Evolutionary conservation across 1,140 invertebrate species (phyloP), one percentile per base, ranked within the genome.

Genomic region (Drosophila takahashii): DNA sequence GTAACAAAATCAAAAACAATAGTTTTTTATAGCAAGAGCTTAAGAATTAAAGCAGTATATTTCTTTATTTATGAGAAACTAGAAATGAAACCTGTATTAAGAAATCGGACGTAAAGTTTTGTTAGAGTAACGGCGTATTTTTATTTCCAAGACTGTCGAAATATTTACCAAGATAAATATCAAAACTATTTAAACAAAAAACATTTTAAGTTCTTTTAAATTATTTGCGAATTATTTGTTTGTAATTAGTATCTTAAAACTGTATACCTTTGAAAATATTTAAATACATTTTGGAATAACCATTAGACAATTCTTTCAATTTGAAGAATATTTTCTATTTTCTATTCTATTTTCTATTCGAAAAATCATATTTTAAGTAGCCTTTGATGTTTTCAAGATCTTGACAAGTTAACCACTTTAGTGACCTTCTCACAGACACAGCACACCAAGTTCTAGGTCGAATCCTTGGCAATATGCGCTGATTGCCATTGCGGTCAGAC

Each of bases 401-500:
- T 60, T 6, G 18, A 0, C 22, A 22, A 18, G 48, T 3, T 7
- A 7, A 51, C 48, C 10, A 11, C 48, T 11, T 11, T 3, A 32
- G 1, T 7, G n/a, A 37, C 44, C 32, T 59, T 59, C 9, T 11
- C 44, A 27, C 27, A 48, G 39, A 18, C 10, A 51, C 9, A 2
- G 15, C 0, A 50, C 16, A 57, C 42, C 74, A 77, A 61, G 74
- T 77, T 77, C 73, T 61, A 77, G 73, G 64, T 36, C 8, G 36
- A 6, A n/a, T 32, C 54, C 61, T 61, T 58, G 64, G 44, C 73
- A 51, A 47, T 54, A 52, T 51, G 66, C 66, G 22, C 75, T 54
- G 41, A 50, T 61, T 77, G 74, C 37, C 76, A 60, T 60, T 79
- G 67, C 53, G 67, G 76, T 73, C 54, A 50, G 67, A n/a, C 51